phyloP scores from a whole-genome alignment of 1,140 invertebrate genomes.

The Drosophila rhopaloa region DNA sequence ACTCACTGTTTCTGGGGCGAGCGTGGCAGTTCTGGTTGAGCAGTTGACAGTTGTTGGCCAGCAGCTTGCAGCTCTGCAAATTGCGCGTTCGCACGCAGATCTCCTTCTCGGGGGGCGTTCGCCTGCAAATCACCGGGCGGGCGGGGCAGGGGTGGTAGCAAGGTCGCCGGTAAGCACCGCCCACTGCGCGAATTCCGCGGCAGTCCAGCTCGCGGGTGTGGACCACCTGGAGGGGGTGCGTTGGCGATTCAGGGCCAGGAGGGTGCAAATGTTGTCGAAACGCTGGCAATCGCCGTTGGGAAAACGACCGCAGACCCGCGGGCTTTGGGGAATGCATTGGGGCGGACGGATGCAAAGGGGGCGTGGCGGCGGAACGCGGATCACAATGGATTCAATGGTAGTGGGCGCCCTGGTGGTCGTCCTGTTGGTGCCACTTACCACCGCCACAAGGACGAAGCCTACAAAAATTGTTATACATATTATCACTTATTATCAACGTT shows the following conservation, averaged over 20 bases:
- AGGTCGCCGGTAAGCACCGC: conserved; percentile 1
- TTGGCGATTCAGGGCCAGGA: conserved; percentile 14
- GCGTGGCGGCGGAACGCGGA: background rate
- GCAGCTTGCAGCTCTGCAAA: conserved; percentile 31
- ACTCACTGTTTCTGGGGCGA: conserved; percentile 45
- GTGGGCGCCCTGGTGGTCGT: background rate
- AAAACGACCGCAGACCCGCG: conserved; percentile 42
- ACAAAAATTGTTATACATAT: too few relatives aligned
- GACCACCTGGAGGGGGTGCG: conserved; percentile 7
- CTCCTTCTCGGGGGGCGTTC: conserved; percentile 8
- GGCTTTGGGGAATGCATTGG: conserved; percentile 34
- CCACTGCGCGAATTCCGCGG: conserved; percentile 17
- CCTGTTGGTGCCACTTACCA: background rate
- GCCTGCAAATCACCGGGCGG: conserved; percentile 12
- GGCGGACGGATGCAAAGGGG: conserved; percentile 32
- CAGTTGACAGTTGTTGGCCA: conserved; percentile 54
- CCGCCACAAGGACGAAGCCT: background rate
- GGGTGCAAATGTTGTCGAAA: conserved; percentile 49
- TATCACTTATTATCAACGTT: too few relatives aligned
- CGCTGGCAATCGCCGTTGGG: conserved; percentile 36
- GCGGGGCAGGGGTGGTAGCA: conserved; percentile 39
- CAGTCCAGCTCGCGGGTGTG: conserved; percentile 40
- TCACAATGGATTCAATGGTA: background rate
- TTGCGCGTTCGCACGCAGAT: conserved; percentile 45
- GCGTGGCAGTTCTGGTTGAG: conserved; percentile 44